These are phyloP conservation scores for Agriotes lineatus DNA, from an alignment of 2,888 invertebrate species.

Conservation along the genomic window DNA sequence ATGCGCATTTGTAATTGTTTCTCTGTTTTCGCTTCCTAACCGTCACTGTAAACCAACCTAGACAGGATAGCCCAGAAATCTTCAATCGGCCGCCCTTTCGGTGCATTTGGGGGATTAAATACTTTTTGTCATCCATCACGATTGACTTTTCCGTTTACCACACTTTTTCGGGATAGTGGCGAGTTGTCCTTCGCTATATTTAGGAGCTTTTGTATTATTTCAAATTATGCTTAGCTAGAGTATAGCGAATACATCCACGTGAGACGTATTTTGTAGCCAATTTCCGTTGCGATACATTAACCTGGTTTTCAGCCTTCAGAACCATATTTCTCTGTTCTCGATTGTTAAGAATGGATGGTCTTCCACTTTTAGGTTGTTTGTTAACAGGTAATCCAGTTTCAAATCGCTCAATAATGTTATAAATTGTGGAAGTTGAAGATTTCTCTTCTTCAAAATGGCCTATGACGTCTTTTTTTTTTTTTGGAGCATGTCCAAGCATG, in stretches of 20 bases:
- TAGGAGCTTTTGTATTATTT: background rate
- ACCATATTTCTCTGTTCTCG: background rate
- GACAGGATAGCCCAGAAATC: too few relatives aligned
- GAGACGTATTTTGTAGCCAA: background rate
- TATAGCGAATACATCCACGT: background rate
- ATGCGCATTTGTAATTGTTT: too few relatives aligned
- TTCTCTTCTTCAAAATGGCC: background rate
- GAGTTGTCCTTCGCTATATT: background rate
- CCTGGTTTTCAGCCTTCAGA: background rate
- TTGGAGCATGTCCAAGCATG: background rate
- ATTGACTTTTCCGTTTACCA: background rate
- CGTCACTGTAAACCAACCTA: too few relatives aligned
- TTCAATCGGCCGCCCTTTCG: too few relatives aligned
- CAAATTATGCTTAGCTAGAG: background rate
- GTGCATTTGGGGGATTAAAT: too few relatives aligned
- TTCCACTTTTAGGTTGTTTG: background rate
- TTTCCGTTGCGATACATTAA: background rate
- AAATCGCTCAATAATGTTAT: background rate
- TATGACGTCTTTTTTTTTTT: background rate
- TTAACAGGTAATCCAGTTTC: constrained; percentile 1
- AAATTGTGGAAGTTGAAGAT: background rate
- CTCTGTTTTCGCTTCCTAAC: too few relatives aligned
- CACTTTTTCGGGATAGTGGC: constrained; percentile 1
- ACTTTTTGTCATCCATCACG: background rate
- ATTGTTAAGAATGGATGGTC: background rate